These are phyloP conservation scores for Peromyscus polionotus DNA, from an alignment of 2,113 vertebrate genomes.

Conservation along the genomic window DNA sequence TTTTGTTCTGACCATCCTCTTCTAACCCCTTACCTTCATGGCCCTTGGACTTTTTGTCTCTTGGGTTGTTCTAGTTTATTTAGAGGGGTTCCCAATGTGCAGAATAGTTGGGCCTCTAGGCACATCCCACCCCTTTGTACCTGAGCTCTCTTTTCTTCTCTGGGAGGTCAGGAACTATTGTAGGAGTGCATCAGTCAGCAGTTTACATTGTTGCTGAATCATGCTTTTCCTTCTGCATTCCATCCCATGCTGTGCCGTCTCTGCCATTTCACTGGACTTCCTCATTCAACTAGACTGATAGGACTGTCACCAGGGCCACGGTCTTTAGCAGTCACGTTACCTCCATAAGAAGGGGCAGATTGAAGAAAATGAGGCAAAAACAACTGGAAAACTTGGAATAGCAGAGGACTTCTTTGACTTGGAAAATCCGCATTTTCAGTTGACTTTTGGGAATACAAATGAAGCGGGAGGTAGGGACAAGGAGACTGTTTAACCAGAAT, in stretches of 20 bases:
- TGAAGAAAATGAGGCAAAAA: background rate
- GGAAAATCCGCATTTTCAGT: constrained; percentile 24
- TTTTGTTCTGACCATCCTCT: background rate
- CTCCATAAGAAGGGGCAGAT: background rate
- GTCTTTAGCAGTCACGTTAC: background rate
- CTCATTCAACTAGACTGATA: background rate
- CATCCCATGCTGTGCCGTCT: background rate
- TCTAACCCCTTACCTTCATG: background rate
- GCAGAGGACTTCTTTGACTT: background rate
- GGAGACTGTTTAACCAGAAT: background rate
- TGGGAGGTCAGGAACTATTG: background rate
- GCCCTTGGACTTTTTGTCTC: background rate
- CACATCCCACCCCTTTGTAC: accelerated
- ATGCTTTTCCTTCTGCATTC: background rate
- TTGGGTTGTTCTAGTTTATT: background rate
- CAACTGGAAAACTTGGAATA: background rate
- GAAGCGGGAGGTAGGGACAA: background rate
- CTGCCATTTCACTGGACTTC: background rate
- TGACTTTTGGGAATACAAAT: background rate
- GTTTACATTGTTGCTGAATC: background rate
- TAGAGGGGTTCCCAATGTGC: background rate
- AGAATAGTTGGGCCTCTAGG: background rate
- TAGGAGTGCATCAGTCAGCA: background rate
- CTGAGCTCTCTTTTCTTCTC: background rate
- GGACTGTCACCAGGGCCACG: background rate